Base-by-base conservation (phyloP, 2,797 vertebrate genomes). In the Sebastes goodei region DNA sequence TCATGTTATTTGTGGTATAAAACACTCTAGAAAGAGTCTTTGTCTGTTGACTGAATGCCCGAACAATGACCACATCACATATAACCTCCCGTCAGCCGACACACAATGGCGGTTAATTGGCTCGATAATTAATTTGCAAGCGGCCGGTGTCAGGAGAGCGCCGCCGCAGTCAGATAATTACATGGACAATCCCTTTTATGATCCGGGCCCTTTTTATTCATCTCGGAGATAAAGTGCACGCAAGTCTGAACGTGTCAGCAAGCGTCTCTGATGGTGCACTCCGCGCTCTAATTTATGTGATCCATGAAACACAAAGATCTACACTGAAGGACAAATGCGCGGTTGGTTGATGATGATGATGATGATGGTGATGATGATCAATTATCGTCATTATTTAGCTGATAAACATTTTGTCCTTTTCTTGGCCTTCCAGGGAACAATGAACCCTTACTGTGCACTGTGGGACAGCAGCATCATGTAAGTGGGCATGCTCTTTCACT, bases 391-490 rank as follows among this genome's bases (percentile, higher is more conserved):
- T 69, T 53, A 78, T 78, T 80, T 25, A 78, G 21, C 23, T 71
- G 52, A 11, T 85, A 74, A 90, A 89, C 69, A 76, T 86, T 63
- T 74, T 88, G 80, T 86, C 81, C 32, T 80, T 94, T 94, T 94
- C 49, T 30, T 91, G 60, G 46, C 64, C 77, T 94, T 96, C 82
- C 93, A 99, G 98, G 98, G 98, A 79, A 98, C 98, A 55, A 90
- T 97, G 95, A 98, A 98, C 89, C 99, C 99, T 21, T 98, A 97
- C 94, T 99, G 99, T 90, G 98, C 98, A 59, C 95, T 99, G 77
- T 99, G 99, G 99, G 98, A 99, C 95, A 97, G 96, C 93, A 96
- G 93, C 88, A 95, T 96, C 93, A 97, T 95, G 99, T 99, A 98
- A 99, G 99, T 99, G 57, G 89, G 74, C 85, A 83, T 76, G 42